phyloP scores from a whole-genome alignment of 2,888 invertebrate species.

The Thalpophila matura region DNA sequence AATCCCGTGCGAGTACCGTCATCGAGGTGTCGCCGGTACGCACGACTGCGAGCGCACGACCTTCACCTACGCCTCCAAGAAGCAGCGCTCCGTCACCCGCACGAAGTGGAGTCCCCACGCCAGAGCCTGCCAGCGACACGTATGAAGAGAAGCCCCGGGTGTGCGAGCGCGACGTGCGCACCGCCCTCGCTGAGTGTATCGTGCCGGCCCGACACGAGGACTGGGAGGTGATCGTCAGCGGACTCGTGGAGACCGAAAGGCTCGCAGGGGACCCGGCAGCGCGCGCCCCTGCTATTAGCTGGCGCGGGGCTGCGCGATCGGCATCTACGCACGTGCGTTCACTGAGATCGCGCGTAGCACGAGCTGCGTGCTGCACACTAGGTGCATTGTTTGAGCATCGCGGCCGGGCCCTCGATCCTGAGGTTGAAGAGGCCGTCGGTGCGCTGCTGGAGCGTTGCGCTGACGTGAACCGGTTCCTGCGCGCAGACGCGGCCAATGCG shows the following conservation, averaged over 20 bases:
- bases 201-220: constrained; percentile 92
- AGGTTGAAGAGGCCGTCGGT: constrained; percentile 96
- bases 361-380: constrained; percentile 96
- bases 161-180: constrained; percentile 80
- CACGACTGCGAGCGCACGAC: constrained; percentile 30
- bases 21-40: constrained; percentile 44
- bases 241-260: constrained; percentile 93
- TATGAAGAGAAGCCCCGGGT: constrained; percentile 65
- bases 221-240: constrained; percentile 95
- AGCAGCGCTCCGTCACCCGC: constrained; percentile 69
- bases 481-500: constrained; percentile 96
- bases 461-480: constrained; percentile 98
- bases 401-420: constrained; percentile 91
- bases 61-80: constrained; percentile 64
- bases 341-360: constrained; percentile 97
- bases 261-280: constrained; percentile 93
- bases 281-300: constrained; percentile 93
- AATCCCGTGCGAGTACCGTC: constrained; percentile 55
- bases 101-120: constrained; percentile 72
- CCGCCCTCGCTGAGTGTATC: constrained; percentile 82
- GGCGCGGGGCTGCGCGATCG: constrained; percentile 92
- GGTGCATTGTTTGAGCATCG: constrained; percentile 94
- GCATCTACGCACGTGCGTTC: constrained; percentile 96
- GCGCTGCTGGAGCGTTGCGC: constrained; percentile 96
- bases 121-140: constrained; percentile 69